Evolutionary conservation across 2,797 vertebrate species (phyloP), one percentile per base, ranked within the genome.

Genomic region (Dipus sagitta): DNA sequence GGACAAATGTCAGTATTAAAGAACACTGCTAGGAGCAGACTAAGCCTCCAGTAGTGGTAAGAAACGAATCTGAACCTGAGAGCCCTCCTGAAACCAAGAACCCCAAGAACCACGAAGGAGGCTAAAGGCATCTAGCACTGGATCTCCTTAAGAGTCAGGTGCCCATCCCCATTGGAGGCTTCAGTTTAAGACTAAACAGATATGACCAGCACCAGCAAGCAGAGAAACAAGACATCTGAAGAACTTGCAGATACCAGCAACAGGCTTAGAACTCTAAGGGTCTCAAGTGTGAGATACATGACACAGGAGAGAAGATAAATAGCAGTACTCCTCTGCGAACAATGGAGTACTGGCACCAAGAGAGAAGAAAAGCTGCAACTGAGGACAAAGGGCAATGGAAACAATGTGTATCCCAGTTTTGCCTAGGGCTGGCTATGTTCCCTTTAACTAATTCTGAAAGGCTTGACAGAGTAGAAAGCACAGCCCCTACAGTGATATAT

Each of bases 321-420:
- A 89, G 65, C 54, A 75, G 72, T 83, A 88, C 52, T 81, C 34
- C 42, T 21, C 78, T 65, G 38, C 23, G 67, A 83, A 93, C n/a
- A 86, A 78, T 62, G 52, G 30, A n/a, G 28, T 5, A 47, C 70
- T n/a, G 47, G 54, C 30, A 26, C 60, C 68, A 71, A 70, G 14
- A 71, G 26, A 34, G 47, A 84, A 65, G 54, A 52, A 32, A 60
- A 90, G 60, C 54, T 87, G 54, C 24, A 26, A 26, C 0, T 54
- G 47, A 86, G 76, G 68, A 62, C 78, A 72, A 95, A 74, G 52
- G 30, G 89, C 94, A 93, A 86, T 14, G 32, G 54, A 62, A 82
- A 76, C 7, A 54, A 54, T n/a, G 60, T 14, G 34, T 52, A 82
- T 82, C 32, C 38, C 7, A 20, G 52, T 79, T 86, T 79, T 76